These are phyloP conservation scores for Scaeva pyrastri DNA, from an alignment of 2,888 invertebrate species.

Conservation along the genomic window DNA sequence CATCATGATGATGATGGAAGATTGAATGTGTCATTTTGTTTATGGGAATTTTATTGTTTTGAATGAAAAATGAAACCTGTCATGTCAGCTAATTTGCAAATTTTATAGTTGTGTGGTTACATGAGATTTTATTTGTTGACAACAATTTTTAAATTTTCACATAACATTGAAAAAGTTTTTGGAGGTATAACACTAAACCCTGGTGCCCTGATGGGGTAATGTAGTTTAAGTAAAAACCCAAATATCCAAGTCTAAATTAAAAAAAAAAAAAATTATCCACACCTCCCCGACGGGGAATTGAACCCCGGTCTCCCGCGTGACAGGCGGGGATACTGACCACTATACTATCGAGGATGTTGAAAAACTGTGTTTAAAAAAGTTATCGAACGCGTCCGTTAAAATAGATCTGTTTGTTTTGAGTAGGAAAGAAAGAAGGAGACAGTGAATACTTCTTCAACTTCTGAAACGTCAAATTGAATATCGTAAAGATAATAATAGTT, in stretches of 20 bases:
- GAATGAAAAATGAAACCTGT: slow-evolving; percentile 25
- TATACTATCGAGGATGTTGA: slow-evolving; percentile 71
- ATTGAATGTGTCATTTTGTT: neutral
- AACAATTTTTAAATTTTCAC: neutral
- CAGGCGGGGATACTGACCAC: slow-evolving; percentile 74
- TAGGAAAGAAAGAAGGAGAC: no score
- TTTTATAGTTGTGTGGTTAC: neutral
- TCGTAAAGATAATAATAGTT: no score
- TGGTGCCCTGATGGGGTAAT: neutral
- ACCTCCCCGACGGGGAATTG: slow-evolving; percentile 1
- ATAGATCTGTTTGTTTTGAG: no score
- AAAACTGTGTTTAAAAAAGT: neutral
- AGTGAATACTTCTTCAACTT: no score
- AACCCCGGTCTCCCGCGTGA: slow-evolving; percentile 75
- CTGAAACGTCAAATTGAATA: no score
- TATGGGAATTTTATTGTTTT: slow-evolving; percentile 43
- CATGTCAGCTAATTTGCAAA: neutral
- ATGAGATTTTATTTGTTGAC: slow-evolving; percentile 18
- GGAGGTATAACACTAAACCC: neutral
- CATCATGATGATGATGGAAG: neutral
- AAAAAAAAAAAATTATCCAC: no score
- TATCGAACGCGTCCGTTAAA: neutral
- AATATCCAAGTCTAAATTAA: no score
- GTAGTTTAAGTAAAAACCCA: neutral
- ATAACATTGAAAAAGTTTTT: slow-evolving; percentile 29